A percentile compares a stretch with the other conserved stretches of the same genome.
Conservation (phyloP, 2,888 invertebrate genomes). For the Cryptus armator region DNA sequence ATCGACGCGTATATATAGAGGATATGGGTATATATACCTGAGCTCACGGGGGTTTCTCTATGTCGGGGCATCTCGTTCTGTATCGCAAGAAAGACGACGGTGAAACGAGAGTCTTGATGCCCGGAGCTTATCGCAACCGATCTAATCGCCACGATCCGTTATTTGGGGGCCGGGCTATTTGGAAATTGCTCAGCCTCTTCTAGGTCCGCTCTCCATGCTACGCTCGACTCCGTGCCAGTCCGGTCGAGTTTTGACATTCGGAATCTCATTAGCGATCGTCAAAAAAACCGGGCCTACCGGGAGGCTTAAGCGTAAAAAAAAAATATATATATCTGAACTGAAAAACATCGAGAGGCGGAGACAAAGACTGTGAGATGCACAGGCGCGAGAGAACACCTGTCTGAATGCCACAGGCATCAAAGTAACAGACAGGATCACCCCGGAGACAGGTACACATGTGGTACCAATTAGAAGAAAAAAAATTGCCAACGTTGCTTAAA, state of each 20-base stretch:
- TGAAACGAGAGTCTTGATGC: conserved; percentile 68
- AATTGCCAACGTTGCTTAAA: not conserved
- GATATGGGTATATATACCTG: conserved; percentile 47
- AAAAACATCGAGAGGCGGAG: conserved; percentile 16
- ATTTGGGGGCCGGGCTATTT: conserved; percentile 70
- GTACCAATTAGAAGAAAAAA: conserved; percentile 9
- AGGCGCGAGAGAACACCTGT: conserved; percentile 68
- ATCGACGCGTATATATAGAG: conserved; percentile 51
- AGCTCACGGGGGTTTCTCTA: conserved; percentile 15
- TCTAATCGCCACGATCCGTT: conserved; percentile 72
- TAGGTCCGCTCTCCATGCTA: conserved; percentile 28
- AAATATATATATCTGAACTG: not conserved
- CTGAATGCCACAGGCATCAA: conserved; percentile 48
- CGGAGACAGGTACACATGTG: conserved; percentile 17
- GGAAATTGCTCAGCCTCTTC: conserved; percentile 62
- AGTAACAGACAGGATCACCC: conserved; percentile 51
- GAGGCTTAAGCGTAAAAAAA: conserved; percentile 69
- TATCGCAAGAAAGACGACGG: conserved; percentile 57
- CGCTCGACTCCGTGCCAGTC: conserved; percentile 64
- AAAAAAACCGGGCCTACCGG: conserved; percentile 74
- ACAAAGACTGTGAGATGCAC: conserved; percentile 27
- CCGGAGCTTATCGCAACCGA: conserved; percentile 65
- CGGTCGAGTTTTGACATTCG: conserved; percentile 83
- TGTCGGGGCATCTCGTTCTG: conserved; percentile 25
- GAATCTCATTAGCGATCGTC: conserved; percentile 84